A percentile compares a stretch with the other conserved stretches of the same genome.
Evolutionary conservation across 2,797 vertebrate genomes (phyloP).

Genomic region (Spheniscus humboldti): DNA sequence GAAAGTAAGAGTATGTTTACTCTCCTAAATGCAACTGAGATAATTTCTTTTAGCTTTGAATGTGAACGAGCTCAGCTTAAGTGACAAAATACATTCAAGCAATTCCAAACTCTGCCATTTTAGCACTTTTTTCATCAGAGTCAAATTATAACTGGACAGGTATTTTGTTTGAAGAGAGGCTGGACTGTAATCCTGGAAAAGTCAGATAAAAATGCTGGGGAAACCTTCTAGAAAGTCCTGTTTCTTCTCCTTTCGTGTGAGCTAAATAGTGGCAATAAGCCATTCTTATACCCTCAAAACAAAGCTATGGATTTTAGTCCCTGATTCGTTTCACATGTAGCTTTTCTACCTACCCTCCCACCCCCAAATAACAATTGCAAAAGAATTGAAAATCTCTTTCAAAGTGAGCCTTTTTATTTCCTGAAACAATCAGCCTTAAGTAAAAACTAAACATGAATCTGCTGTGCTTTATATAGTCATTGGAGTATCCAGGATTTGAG

Average conservation of each 20-base stretch:
- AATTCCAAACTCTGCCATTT: slow-evolving; percentile 13
- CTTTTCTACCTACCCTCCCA: background rate
- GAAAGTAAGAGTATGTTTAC: background rate
- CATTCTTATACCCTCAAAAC: background rate
- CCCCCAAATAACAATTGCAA: background rate
- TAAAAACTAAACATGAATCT: background rate
- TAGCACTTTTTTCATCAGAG: background rate
- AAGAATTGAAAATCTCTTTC: background rate
- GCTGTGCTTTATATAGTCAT: background rate
- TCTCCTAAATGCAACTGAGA: slow-evolving; percentile 3
- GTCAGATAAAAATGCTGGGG: background rate
- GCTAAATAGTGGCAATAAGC: background rate
- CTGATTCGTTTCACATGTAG: background rate
- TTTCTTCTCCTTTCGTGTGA: background rate
- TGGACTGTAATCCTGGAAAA: background rate
- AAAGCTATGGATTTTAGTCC: background rate
- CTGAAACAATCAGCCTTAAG: background rate
- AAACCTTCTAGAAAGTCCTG: background rate
- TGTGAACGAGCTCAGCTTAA: background rate
- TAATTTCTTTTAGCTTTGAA: background rate
- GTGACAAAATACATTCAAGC: background rate
- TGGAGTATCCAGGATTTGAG: background rate
- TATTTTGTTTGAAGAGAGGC: background rate
- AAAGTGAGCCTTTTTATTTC: slow-evolving; percentile 6
- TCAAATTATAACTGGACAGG: background rate